phyloP scores from a whole-genome alignment of 2,113 vertebrate species.

The Saguinus imperator region DNA sequence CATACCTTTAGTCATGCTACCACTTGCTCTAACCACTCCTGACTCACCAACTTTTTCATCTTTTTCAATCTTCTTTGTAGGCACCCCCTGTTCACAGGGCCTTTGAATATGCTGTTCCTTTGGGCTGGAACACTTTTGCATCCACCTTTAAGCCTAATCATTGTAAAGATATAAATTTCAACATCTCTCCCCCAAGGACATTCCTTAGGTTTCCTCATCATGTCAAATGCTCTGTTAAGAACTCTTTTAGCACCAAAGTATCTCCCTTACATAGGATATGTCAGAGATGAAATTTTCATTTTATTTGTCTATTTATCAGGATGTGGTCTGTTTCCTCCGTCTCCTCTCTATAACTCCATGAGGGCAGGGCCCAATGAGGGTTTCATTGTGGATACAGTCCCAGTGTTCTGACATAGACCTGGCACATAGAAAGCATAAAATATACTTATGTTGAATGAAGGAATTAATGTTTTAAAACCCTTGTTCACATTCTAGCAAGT shows the following conservation, averaged over 20 bases:
- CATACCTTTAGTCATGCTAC: background rate
- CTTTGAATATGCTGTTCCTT: background rate
- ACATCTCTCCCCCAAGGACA: background rate
- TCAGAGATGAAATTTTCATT: background rate
- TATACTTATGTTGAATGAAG: no score
- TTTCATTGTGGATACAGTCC: background rate
- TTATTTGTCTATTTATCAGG: background rate
- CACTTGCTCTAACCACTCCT: background rate
- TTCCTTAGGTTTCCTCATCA: background rate
- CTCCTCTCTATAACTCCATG: background rate
- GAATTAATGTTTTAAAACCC: background rate
- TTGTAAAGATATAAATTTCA: background rate
- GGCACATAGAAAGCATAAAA: background rate
- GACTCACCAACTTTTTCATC: background rate
- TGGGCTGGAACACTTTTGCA: accelerated
- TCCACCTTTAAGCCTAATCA: background rate
- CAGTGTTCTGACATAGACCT: background rate
- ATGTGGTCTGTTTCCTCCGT: background rate
- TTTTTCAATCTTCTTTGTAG: background rate
- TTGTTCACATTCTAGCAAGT: background rate
- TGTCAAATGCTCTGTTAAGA: background rate
- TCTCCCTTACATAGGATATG: background rate
- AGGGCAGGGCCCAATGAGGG: background rate
- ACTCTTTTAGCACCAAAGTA: background rate
- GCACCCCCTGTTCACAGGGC: background rate